phyloP scores from a whole-genome alignment of 2,113 vertebrate genomes.

The Todiramphus saurophagus region DNA sequence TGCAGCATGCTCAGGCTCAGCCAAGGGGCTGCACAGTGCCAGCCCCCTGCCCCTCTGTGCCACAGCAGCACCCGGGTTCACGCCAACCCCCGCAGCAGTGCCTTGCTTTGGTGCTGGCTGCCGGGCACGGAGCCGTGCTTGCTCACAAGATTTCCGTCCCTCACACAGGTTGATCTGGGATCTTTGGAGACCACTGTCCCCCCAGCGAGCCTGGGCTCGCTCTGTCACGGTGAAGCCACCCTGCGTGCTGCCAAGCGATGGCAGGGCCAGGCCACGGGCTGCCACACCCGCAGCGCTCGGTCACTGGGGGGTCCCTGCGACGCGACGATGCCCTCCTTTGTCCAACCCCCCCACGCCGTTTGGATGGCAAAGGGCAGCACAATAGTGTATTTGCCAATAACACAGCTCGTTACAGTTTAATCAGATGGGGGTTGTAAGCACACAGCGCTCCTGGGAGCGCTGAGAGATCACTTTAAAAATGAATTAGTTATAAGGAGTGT shows the following conservation, averaged over 20 bases:
- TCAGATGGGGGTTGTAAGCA: slow-evolving; percentile 61
- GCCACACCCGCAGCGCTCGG: fast-evolving
- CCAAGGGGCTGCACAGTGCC: not conserved
- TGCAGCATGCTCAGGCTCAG: not conserved
- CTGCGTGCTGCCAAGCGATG: not conserved
- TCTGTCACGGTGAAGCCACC: not conserved
- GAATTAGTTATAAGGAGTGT: slow-evolving; percentile 61
- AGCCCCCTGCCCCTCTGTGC: not conserved
- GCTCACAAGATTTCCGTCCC: not conserved
- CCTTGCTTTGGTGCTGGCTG: not conserved
- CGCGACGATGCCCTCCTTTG: not conserved
- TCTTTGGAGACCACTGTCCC: not conserved
- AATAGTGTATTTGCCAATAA: slow-evolving; percentile 70
- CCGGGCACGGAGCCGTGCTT: fast-evolving
- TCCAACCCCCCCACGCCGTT: not conserved
- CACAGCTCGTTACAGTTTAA: slow-evolving; percentile 73
- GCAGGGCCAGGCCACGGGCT: not conserved
- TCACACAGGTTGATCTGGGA: fast-evolving
- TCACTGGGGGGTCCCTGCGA: not conserved
- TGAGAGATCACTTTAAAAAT: slow-evolving; percentile 66
- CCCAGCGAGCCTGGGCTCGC: fast-evolving
- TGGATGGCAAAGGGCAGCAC: not conserved
- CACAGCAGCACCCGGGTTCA: not conserved
- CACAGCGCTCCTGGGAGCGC: slow-evolving; percentile 44
- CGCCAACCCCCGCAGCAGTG: not conserved